These are phyloP conservation scores for Rynchops niger DNA, from an alignment of 2,113 vertebrate genomes.

Conservation along the genomic window DNA sequence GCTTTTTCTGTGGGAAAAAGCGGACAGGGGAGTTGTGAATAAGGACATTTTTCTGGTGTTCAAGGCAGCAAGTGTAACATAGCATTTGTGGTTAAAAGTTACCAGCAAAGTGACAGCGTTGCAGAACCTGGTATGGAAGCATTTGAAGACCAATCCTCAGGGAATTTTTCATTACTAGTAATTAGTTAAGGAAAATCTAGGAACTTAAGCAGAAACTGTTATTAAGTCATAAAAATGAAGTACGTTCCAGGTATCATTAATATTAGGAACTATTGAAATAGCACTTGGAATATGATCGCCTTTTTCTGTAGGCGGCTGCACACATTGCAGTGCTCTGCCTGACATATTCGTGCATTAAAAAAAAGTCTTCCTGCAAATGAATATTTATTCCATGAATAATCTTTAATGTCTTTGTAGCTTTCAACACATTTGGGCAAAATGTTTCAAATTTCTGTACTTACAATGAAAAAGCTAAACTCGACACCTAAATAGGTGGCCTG, in stretches of 20 bases:
- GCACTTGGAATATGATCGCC: neutral
- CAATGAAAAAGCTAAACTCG: neutral
- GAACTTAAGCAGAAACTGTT: neutral
- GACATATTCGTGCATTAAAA: neutral
- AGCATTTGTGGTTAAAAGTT: neutral
- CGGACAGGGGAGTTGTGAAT: accelerated
- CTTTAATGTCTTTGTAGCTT: neutral
- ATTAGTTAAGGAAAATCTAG: neutral
- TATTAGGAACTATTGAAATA: neutral
- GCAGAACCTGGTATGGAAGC: neutral
- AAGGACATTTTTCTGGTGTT: neutral
- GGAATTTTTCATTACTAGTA: neutral
- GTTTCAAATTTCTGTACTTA: neutral
- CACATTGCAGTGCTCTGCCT: neutral
- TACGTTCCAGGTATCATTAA: neutral
- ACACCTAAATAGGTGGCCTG: neutral
- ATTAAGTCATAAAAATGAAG: neutral
- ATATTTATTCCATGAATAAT: slow-evolving; percentile 46
- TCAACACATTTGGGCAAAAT: neutral
- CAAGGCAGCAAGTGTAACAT: neutral
- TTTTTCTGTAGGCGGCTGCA: neutral
- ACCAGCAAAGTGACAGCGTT: neutral
- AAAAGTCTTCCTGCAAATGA: neutral
- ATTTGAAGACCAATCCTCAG: neutral
- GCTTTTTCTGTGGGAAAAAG: neutral